These are phyloP conservation scores for Glyptemys insculpta DNA, from an alignment of 2,797 vertebrate species.

Conservation along the genomic window DNA sequence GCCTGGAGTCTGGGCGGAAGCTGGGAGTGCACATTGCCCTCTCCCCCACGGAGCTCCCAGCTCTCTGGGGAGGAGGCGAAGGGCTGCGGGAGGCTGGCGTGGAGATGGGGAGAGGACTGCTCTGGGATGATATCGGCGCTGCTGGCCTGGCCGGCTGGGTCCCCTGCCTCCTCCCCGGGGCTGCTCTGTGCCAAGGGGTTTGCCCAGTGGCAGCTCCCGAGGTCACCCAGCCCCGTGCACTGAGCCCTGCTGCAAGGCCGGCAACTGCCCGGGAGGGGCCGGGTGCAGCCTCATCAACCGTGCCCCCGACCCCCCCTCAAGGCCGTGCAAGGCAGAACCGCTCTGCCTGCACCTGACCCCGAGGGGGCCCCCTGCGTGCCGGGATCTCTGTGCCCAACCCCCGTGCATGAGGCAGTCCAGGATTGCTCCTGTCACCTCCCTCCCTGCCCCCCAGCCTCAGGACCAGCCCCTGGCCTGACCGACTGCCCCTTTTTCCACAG, in stretches of 20 bases:
- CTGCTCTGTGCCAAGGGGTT: neutral
- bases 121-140: no score
- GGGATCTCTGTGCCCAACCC: neutral
- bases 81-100: no score
- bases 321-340: neutral
- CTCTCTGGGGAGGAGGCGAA: no score
- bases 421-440: neutral
- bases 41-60: no score
- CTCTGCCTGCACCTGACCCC: no score
- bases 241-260: no score
- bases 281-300: neutral
- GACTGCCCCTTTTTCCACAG: neutral
- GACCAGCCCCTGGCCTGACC: no score
- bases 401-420: neutral
- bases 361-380: neutral
- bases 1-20: no score
- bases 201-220: neutral
- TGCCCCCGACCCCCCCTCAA: accelerated
- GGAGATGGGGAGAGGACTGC: no score
- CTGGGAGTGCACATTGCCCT: no score
- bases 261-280: no score
- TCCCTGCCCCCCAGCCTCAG: neutral
- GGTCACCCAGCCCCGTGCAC: no score
- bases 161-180: neutral
- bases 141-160: neutral